phyloP scores from a whole-genome alignment of 2,888 invertebrate genomes.

The Ptychoptera contaminata region DNA sequence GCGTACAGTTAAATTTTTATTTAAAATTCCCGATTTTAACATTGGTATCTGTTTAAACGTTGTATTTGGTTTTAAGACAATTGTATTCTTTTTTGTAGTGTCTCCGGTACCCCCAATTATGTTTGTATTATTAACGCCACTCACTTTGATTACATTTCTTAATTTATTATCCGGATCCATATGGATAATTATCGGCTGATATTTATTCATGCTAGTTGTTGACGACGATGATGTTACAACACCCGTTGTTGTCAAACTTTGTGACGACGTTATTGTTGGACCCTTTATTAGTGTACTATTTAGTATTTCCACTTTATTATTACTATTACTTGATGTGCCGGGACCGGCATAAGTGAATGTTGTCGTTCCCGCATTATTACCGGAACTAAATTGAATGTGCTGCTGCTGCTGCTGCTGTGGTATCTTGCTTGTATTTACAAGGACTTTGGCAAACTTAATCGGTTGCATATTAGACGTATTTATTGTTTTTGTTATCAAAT shows the following conservation, averaged over 20 bases:
- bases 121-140: constrained; percentile 16
- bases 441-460: constrained; percentile 21
- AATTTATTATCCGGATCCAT: constrained; percentile 11
- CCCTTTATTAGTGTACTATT: constrained; percentile 2
- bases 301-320: constrained; percentile 5
- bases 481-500: constrained; percentile 17
- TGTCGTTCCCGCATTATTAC: not conserved
- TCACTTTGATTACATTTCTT: constrained; percentile 12
- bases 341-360: not conserved
- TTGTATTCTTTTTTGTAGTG: constrained; percentile 5
- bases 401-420: not conserved
- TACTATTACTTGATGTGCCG: not conserved
- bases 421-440: constrained; percentile 15
- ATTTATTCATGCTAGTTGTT: constrained; percentile 7
- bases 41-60: constrained; percentile 15
- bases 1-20: constrained; percentile 21
- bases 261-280: constrained; percentile 16
- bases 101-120: constrained; percentile 8
- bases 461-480: constrained; percentile 11
- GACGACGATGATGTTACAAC: not conserved
- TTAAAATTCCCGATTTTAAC: constrained; percentile 14
- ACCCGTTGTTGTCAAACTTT: constrained; percentile 3
- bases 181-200: constrained; percentile 12
- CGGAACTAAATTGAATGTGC: not conserved
- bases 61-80: constrained; percentile 8